Percentiles rank a stretch among this genome's conserved stretches.
These are phyloP conservation scores for Conus canariensis DNA, from an alignment of 2,888 invertebrate species.

Conservation along the genomic window DNA sequence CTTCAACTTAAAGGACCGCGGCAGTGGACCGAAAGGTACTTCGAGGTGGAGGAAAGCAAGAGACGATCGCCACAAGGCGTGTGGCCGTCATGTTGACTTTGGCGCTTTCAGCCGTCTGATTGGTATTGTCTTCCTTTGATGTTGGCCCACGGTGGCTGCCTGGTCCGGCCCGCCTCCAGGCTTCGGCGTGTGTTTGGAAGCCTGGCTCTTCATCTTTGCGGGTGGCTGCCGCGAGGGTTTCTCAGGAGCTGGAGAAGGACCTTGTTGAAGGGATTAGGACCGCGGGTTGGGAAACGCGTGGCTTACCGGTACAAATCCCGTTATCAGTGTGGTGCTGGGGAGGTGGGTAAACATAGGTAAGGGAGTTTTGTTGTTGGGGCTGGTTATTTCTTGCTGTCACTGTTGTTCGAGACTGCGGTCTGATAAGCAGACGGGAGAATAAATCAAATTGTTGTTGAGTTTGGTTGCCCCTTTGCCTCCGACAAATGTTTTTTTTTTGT, in stretches of 20 bases:
- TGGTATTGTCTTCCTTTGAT: slow-evolving; percentile 1
- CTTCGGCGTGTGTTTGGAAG: neutral
- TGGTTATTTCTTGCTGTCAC: too few species aligned
- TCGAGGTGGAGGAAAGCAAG: neutral
- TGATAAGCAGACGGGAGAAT: too few species aligned
- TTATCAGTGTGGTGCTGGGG: neutral
- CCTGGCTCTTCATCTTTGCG: neutral
- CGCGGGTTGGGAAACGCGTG: neutral
- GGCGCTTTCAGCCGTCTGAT: neutral
- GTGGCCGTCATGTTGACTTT: neutral
- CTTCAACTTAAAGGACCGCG: neutral
- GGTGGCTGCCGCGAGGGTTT: neutral
- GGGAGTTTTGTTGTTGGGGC: too few species aligned
- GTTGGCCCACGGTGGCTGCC: neutral
- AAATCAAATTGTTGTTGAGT: too few species aligned
- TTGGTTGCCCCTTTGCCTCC: too few species aligned
- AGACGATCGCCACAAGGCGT: neutral
- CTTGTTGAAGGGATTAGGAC: neutral
- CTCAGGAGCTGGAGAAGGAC: neutral
- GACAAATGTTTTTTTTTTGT: too few species aligned
- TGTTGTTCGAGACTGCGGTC: too few species aligned
- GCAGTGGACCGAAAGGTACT: neutral
- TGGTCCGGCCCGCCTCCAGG: too few species aligned
- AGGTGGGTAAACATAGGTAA: too few species aligned
- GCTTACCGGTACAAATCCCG: neutral